Conservation (phyloP, 2,113 vertebrate genomes). For the Hydropotes inermis region DNA sequence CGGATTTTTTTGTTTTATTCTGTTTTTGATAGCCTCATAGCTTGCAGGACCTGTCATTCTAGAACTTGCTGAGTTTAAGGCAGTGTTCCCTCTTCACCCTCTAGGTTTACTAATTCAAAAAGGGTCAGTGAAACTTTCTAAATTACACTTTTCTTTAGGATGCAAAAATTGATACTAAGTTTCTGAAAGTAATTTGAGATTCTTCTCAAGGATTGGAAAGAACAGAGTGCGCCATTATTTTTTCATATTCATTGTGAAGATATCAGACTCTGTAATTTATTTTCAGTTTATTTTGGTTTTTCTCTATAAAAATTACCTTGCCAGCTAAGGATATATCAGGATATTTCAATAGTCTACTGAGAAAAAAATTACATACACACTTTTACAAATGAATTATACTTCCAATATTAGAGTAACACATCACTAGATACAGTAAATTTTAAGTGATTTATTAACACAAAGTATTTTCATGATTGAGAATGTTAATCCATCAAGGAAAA, state of each 20-base stretch:
- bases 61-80: background rate
- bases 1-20: background rate
- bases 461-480: constrained; percentile 66
- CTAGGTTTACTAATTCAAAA: background rate
- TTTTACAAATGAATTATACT: constrained; percentile 35
- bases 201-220: background rate
- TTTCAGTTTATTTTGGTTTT: background rate
- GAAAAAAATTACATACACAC: background rate
- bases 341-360: constrained; percentile 24
- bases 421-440: background rate
- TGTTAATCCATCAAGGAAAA: constrained; percentile 57
- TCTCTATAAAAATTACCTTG: constrained; percentile 43
- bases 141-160: background rate
- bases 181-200: background rate
- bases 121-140: background rate
- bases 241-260: background rate
- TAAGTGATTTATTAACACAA: constrained; percentile 36
- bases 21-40: background rate
- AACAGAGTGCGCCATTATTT: background rate
- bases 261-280: background rate
- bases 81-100: background rate
- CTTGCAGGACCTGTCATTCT: background rate
- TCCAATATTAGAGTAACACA: background rate
- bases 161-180: background rate
- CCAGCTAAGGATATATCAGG: background rate